A percentile compares a stretch with the other conserved stretches of the same genome.
Conservation (phyloP, 1,140 invertebrate genomes). For the Drosophila micromelanica region DNA sequence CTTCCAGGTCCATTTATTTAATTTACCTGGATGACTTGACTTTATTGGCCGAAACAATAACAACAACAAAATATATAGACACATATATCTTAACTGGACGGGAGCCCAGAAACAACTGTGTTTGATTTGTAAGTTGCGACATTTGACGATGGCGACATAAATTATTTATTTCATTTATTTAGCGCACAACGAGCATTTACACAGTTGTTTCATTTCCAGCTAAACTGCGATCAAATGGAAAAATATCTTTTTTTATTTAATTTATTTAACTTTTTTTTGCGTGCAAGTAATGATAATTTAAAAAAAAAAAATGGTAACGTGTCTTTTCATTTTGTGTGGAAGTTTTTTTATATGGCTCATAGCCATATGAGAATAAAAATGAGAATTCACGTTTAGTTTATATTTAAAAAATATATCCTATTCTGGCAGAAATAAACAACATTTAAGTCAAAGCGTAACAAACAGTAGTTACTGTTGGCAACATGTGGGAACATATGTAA, state of each 20-base stretch:
- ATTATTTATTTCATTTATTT: conserved; percentile 45
- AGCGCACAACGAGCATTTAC: conserved; percentile 57
- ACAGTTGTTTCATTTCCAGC: conserved; percentile 60
- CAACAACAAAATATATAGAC: neutral
- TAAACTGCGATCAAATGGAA: conserved; percentile 28
- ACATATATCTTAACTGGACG: conserved; percentile 4
- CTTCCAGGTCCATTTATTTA: conserved; percentile 24
- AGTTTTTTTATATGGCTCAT: too few relatives aligned
- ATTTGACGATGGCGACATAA: conserved; percentile 31
- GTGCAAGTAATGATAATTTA: too few relatives aligned
- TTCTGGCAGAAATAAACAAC: too few relatives aligned
- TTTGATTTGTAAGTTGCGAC: conserved; percentile 58
- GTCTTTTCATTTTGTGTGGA: neutral
- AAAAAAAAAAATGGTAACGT: too few relatives aligned
- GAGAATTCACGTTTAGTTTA: too few relatives aligned
- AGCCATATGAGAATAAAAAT: too few relatives aligned
- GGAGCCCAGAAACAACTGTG: conserved; percentile 53
- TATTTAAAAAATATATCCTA: too few relatives aligned
- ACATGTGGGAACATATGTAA: conserved; percentile 33
- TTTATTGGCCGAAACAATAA: conserved; percentile 33
- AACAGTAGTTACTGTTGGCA: neutral
- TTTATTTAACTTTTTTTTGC: conserved; percentile 14
- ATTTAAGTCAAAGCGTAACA: neutral
- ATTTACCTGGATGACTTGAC: conserved; percentile 8
- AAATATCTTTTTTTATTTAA: conserved; percentile 25